phyloP scores from a whole-genome alignment of 1,140 invertebrate genomes.

The Diachasmimorpha longicaudata region DNA sequence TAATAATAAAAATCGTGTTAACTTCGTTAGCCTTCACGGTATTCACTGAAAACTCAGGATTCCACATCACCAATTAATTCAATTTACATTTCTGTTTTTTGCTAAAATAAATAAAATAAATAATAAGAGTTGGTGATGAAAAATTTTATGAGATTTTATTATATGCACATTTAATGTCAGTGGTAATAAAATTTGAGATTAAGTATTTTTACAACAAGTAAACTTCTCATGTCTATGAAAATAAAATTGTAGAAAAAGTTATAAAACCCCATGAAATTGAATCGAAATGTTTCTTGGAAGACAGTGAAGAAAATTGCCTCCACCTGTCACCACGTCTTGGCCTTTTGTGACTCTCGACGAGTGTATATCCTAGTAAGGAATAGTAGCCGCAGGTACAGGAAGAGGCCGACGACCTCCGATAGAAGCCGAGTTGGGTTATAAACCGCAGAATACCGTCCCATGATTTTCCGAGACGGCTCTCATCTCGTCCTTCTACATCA shows the following conservation, averaged over 20 bases:
- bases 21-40: too few relatives aligned
- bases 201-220: too few relatives aligned
- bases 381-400: conserved; percentile 1
- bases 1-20: too few relatives aligned
- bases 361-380: conserved; percentile 18
- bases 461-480: neutral
- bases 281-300: neutral
- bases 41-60: too few relatives aligned
- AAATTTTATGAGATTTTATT: too few relatives aligned
- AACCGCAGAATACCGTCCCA: neutral
- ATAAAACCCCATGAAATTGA: neutral
- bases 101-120: too few relatives aligned
- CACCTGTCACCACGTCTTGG: conserved; percentile 19
- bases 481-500: neutral
- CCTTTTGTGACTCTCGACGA: neutral
- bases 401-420: neutral
- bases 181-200: too few relatives aligned
- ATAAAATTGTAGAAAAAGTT: neutral
- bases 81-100: too few relatives aligned
- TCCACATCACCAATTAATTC: too few relatives aligned
- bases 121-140: too few relatives aligned
- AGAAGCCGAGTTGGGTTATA: neutral
- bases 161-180: too few relatives aligned
- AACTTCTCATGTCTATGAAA: too few relatives aligned
- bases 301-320: neutral